These are phyloP conservation scores for Psix sp. DNA, from an alignment of 1,140 invertebrate species.

Conservation along the genomic window DNA sequence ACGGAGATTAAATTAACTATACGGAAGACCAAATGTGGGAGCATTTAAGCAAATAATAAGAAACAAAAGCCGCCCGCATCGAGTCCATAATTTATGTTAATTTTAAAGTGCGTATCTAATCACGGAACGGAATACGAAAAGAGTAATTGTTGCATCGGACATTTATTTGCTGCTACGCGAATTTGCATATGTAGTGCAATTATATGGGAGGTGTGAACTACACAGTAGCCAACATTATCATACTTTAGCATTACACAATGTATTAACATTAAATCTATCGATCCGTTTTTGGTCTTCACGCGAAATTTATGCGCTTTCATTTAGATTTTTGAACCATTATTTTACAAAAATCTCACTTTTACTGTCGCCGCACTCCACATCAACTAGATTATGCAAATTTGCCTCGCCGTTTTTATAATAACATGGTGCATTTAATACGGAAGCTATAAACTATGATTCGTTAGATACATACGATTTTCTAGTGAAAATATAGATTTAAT, in stretches of 20 bases:
- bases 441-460: constrained; percentile 10
- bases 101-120: constrained; percentile 25
- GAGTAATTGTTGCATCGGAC: constrained; percentile 25
- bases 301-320: constrained; percentile 9
- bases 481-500: background rate
- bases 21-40: constrained; percentile 2
- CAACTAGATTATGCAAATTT: constrained; percentile 7
- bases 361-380: too few relatives aligned
- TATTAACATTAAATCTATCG: constrained; percentile 24
- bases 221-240: constrained; percentile 33
- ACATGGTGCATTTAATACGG: constrained; percentile 2
- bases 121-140: constrained; percentile 13
- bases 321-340: background rate
- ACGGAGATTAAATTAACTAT: too few relatives aligned
- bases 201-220: constrained; percentile 35
- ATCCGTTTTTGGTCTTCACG: constrained; percentile 8
- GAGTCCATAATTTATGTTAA: constrained; percentile 21
- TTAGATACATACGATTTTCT: constrained; percentile 9
- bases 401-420: background rate
- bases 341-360: background rate
- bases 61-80: constrained; percentile 1
- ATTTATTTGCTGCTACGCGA: constrained; percentile 7
- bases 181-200: constrained; percentile 43
- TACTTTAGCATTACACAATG: constrained; percentile 34
- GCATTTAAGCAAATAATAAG: constrained; percentile 1